Base-by-base conservation (phyloP, 2,113 vertebrate species). In the Pluvialis apricaria region DNA sequence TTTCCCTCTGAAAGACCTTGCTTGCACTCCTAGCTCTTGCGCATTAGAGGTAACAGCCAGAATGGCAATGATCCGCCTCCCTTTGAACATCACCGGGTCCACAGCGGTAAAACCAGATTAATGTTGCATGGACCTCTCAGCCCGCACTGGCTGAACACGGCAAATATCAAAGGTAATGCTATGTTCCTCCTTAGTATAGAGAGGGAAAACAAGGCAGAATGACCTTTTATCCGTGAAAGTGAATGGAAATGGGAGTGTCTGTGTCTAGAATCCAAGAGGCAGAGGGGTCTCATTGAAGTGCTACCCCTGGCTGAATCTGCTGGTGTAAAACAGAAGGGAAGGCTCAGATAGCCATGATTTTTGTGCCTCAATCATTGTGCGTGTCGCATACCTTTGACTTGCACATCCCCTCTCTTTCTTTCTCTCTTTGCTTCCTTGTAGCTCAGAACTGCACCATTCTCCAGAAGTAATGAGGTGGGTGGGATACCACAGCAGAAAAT, bases 81-180 rank as follows among this genome's bases (percentile, higher is more conserved):
- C 83, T 73, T 17, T 49, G 79, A 77, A 49, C 54, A 77, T 31
- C 81, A 14, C 19, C 1, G 16, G 60, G 14, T 80, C 77, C 26
- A 6, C 5, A 21, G 83, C 77, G 49, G 92, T 95, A 94, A 96
- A 91, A 22, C 57, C 10, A 6, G 82, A 82, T 96, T 97, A 97
- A 97, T 89, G 82, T 96, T 81, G 97, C 93, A 29, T 91, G 92
- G 86, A 40, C 16, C 5, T 77, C 85, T 93, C 79, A 40, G 90
- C 89, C 90, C 38, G 20, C 31, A 13, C 88, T 38, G 78, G 45
- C 70, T 95, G 92, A 97, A 62, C 94, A 32, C 92, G 92, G 97
- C 96, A 95, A 97, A 93, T 92, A 97, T 88, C 58, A 60, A 91
- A 93, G 89, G 86, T 96, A 95, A 97, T 94, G 71, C 68, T 73